Conservation (phyloP, 2,113 vertebrate species). For the Talpa occidentalis region DNA sequence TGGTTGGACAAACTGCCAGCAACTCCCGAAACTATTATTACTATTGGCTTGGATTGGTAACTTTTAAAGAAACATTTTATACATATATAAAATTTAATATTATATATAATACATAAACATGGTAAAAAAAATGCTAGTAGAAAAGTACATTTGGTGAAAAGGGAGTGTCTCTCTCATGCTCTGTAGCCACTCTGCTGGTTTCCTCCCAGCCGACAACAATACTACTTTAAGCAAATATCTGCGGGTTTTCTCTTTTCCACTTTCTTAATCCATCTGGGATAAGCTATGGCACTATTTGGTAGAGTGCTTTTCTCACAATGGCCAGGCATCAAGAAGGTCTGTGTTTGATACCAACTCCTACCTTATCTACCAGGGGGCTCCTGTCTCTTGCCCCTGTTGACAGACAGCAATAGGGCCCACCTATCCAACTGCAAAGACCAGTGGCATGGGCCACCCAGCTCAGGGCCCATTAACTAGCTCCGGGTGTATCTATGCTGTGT, state of each 20-base stretch:
- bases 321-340: not conserved
- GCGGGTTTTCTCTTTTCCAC: not conserved
- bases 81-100: not conserved
- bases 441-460: no score
- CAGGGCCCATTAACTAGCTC: no score
- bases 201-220: not conserved
- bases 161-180: not conserved
- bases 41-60: not conserved
- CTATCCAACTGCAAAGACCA: not conserved
- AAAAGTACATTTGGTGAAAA: not conserved
- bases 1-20: not conserved
- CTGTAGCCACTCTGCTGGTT: not conserved
- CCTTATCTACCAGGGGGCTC: not conserved
- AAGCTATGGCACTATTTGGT: not conserved
- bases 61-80: not conserved
- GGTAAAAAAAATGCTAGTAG: not conserved
- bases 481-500: not conserved
- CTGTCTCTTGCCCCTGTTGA: not conserved
- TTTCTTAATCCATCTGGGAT: not conserved
- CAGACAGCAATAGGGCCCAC: not conserved
- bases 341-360: not conserved
- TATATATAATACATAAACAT: not conserved
- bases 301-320: not conserved
- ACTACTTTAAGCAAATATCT: accelerated
- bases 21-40: not conserved